Evolutionary conservation across 2,113 vertebrate genomes (phyloP).

Genomic region (Mobula hypostoma): DNA sequence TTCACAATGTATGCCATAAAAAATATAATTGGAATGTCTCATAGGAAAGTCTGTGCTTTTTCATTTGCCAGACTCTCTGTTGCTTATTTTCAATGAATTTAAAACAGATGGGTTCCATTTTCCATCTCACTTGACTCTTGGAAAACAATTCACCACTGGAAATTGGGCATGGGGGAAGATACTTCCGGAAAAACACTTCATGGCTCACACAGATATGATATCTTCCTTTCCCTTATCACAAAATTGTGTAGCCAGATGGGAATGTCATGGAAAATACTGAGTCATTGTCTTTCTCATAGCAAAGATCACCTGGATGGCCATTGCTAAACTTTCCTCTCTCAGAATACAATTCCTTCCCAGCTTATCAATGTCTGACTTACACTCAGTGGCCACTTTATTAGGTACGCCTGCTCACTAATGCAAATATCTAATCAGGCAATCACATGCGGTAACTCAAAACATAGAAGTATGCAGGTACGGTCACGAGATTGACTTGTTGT

Average conservation of each 20-base stretch:
- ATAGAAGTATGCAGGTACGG: too few relatives aligned
- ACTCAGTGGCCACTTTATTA: too few relatives aligned
- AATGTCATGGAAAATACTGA: neutral
- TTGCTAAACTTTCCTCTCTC: neutral
- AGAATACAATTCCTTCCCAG: neutral
- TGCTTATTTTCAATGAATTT: neutral
- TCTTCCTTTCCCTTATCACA: neutral
- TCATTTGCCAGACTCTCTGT: slow-evolving; percentile 4
- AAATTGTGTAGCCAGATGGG: neutral
- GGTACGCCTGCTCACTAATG: too few relatives aligned
- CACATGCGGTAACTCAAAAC: too few relatives aligned
- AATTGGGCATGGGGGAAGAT: slow-evolving; percentile 6
- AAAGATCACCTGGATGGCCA: neutral
- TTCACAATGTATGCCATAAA: neutral
- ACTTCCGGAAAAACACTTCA: neutral
- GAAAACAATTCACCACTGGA: neutral
- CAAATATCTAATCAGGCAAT: too few relatives aligned
- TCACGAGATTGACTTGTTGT: too few relatives aligned
- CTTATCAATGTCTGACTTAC: too few relatives aligned
- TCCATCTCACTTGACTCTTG: neutral
- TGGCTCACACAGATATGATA: neutral
- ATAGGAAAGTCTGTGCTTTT: neutral
- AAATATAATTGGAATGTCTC: slow-evolving; percentile 17
- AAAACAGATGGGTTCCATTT: slow-evolving; percentile 21
- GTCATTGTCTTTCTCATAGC: neutral